Conservation (phyloP, 2,113 vertebrate species). For the Nyctibius bracteatus region DNA sequence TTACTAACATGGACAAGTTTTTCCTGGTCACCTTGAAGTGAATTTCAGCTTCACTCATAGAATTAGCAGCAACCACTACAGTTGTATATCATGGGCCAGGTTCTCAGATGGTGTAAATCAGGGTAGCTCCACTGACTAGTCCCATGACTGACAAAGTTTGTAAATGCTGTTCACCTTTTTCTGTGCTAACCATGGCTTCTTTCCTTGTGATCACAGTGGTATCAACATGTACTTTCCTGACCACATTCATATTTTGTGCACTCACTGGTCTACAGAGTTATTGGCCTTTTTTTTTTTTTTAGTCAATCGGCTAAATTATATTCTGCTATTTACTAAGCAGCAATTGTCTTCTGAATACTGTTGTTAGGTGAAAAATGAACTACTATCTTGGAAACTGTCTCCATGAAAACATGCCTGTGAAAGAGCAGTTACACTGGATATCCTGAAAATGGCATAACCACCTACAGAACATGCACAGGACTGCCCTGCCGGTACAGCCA, state of each 20-base stretch:
- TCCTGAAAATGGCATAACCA: not conserved
- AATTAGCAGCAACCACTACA: not conserved
- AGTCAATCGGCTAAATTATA: not conserved
- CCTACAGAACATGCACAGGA: not conserved
- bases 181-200: not conserved
- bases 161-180: not conserved
- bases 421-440: not conserved
- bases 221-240: not conserved
- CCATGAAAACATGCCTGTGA: not conserved
- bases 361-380: not conserved
- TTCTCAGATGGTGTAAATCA: not conserved
- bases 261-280: not conserved
- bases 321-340: not conserved
- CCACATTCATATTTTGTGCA: not conserved
- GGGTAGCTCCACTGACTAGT: not conserved
- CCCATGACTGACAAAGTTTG: not conserved
- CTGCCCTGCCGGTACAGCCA: not conserved
- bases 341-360: not conserved
- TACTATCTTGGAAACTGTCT: not conserved
- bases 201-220: not conserved
- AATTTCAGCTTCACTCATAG: not conserved
- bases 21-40: not conserved
- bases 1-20: not conserved
- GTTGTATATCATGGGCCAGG: not conserved
- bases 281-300: not conserved